Base-by-base conservation (phyloP, 2,113 vertebrate genomes). In the Elephantulus edwardii region DNA sequence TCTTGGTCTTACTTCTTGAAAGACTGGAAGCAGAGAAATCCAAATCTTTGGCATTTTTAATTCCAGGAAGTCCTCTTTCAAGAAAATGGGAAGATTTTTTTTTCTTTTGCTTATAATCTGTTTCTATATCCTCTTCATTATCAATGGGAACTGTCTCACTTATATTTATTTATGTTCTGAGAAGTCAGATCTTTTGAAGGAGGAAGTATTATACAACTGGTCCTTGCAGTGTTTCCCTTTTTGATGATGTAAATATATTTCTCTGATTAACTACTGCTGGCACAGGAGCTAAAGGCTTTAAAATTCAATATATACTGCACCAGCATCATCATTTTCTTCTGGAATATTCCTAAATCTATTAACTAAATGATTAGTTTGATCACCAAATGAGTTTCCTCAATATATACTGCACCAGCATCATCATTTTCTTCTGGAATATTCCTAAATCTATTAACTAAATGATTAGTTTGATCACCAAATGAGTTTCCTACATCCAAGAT, bases 81-180 rank as follows among this genome's bases (percentile, higher is more conserved):
- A 56, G 97, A 94, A 97, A 98, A 98, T 82, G 96, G 90, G 94
- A 97, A 98, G 95, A 93, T 97, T 94, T 96, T n/a, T n/a, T n/a
- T 97, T 97, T 98, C 95, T 98, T 98, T 82, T 98, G 97, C 50
- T 96, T 97, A 82, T 94, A 96, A 96, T 92, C 96, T 95, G 95
- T 96, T 97, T 98, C 97, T 91, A 97, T 94, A 75, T 99, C 98
- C 91, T 99, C 99, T 97, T 99, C 99, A 66, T 99, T 99, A 38
- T 99, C 99, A 93, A 99, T 99, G 96, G 99, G 98, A 92, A 99
- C 99, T 68, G 99, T 99, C 97, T 99, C 99, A 84, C 97, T 98
- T 94, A 97, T 96, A 97, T 96, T n/a, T n/a, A n/a, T n/a, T 98
- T 95, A 98, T 97, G 88, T 98, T 98, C 42, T 97, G 96, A 96